A percentile compares a stretch with the other conserved stretches of the same genome.
These are phyloP conservation scores for Thereva unica DNA, from an alignment of 2,888 invertebrate species.

Conservation along the genomic window DNA sequence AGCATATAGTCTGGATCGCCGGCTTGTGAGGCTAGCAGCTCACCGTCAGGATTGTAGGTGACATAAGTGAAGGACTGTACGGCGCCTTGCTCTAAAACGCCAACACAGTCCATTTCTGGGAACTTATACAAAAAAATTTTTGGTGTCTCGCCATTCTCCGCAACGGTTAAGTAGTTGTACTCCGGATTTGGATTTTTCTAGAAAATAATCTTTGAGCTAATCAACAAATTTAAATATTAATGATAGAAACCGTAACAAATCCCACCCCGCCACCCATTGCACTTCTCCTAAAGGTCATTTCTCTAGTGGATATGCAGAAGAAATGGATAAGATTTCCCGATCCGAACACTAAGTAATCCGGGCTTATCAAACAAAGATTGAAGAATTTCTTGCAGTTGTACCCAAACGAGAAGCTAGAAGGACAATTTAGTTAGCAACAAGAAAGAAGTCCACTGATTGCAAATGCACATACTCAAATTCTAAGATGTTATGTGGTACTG, in stretches of 20 bases:
- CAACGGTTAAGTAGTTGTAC: slow-evolving; percentile 76
- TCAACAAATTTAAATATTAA: not conserved
- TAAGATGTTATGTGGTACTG: slow-evolving; percentile 17
- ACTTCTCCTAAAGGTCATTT: slow-evolving; percentile 72
- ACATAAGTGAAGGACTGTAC: slow-evolving; percentile 71
- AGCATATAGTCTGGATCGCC: slow-evolving; percentile 85
- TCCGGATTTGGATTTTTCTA: slow-evolving; percentile 68
- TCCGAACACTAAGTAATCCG: slow-evolving; percentile 73
- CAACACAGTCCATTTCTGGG: slow-evolving; percentile 76
- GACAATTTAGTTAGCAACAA: not conserved
- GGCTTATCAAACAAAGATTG: slow-evolving; percentile 78
- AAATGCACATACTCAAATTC: slow-evolving; percentile 27
- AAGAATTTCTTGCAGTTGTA: slow-evolving; percentile 81
- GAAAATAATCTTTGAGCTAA: slow-evolving; percentile 40
- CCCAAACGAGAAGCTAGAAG: slow-evolving; percentile 77
- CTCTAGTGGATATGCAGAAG: slow-evolving; percentile 68
- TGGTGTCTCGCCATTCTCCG: slow-evolving; percentile 75
- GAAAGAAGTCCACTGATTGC: not conserved
- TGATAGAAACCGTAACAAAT: slow-evolving; percentile 69
- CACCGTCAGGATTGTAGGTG: slow-evolving; percentile 79
- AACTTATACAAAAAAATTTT: slow-evolving; percentile 81
- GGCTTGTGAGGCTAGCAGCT: slow-evolving; percentile 71
- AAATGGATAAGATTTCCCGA: slow-evolving; percentile 83
- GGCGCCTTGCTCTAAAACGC: slow-evolving; percentile 78
- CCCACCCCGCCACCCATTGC: slow-evolving; percentile 82